Conservation (phyloP, 2,888 invertebrate species). For the Agrotis exclamationis region DNA sequence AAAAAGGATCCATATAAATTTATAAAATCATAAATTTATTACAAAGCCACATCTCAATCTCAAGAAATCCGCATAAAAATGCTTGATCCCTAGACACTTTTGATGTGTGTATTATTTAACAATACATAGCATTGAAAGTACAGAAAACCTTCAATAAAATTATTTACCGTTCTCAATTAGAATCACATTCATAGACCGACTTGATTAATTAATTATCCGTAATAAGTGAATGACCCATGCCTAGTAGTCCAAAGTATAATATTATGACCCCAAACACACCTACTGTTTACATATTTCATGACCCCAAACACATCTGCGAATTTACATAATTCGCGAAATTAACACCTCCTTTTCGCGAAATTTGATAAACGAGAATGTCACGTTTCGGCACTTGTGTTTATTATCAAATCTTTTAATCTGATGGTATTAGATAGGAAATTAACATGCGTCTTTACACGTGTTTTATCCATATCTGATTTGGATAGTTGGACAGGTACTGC, state of each 20-base stretch:
- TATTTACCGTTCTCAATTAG: background rate
- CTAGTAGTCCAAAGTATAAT: background rate
- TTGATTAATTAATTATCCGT: background rate
- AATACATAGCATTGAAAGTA: too few relatives aligned
- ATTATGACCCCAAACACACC: background rate
- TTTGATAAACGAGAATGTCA: constrained; percentile 26
- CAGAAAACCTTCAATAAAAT: too few relatives aligned
- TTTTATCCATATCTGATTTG: background rate
- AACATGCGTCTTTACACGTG: constrained; percentile 31
- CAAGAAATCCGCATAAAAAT: too few relatives aligned
- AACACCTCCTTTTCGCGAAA: background rate
- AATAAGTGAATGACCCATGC: background rate
- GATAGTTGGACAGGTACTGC: too few relatives aligned
- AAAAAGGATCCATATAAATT: too few relatives aligned
- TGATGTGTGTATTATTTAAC: too few relatives aligned
- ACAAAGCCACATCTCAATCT: too few relatives aligned
- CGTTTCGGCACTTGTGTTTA: constrained; percentile 26
- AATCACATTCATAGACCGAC: background rate
- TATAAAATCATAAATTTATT: too few relatives aligned
- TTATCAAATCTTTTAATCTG: constrained; percentile 49
- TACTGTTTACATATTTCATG: too few relatives aligned
- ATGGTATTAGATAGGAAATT: constrained; percentile 29
- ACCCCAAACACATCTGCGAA: background rate
- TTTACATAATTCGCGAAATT: constrained; percentile 16
- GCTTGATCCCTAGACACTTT: too few relatives aligned